A percentile compares a stretch with the other conserved stretches of the same genome.
Evolutionary conservation across 2,113 vertebrate genomes (phyloP).

Genomic region (Harpagus bidentatus): DNA sequence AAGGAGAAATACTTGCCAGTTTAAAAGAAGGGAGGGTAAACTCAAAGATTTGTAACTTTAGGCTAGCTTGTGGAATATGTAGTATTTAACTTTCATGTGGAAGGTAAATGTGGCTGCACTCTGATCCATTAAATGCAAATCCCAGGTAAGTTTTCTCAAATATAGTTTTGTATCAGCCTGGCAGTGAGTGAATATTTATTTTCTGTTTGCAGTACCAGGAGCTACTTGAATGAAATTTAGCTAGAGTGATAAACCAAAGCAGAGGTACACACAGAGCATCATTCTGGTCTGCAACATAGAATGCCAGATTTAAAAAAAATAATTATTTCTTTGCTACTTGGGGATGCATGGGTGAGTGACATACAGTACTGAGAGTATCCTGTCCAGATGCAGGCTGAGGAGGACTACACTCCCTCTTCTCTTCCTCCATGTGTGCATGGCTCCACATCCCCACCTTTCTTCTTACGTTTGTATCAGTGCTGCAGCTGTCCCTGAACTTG

Average conservation of each 20-base stretch:
- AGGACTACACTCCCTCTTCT: neutral
- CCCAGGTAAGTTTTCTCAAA: neutral
- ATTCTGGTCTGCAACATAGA: neutral
- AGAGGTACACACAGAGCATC: neutral
- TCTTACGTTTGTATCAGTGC: neutral
- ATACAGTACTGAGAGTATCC: too few species aligned
- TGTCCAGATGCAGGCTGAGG: neutral
- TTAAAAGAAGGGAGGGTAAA: neutral
- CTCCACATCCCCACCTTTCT: neutral
- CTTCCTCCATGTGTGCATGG: accelerated
- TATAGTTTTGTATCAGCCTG: neutral
- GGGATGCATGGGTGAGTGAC: neutral
- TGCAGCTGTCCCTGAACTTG: neutral
- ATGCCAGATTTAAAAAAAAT: neutral
- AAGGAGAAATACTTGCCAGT: neutral
- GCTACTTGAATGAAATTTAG: neutral
- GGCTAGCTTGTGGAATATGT: neutral
- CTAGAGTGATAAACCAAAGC: neutral
- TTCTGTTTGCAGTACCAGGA: neutral
- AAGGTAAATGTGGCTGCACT: neutral
- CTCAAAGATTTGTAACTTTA: neutral
- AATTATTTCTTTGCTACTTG: neutral
- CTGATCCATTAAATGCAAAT: neutral
- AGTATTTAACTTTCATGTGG: neutral
- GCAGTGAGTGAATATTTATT: neutral